Evolutionary conservation across 2,797 vertebrate species (phyloP).

Genomic region (Muscicapa striata): DNA sequence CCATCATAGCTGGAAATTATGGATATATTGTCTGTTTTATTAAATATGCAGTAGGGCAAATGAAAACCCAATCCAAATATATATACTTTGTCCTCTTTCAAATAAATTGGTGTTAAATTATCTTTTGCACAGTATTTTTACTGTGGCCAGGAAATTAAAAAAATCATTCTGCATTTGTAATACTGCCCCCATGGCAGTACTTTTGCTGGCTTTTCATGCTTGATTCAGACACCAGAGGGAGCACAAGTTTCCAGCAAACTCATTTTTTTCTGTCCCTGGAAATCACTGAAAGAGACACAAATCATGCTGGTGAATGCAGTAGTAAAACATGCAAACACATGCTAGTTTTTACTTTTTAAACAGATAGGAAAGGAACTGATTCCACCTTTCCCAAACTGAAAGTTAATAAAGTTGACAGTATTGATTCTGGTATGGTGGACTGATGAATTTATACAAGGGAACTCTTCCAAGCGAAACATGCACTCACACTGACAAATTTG

Average conservation of each 20-base stretch:
- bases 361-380: not conserved
- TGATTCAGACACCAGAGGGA: slow-evolving; percentile 45
- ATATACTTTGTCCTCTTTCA: not conserved
- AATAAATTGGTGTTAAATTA: slow-evolving; percentile 24
- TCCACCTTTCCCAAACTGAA: not conserved
- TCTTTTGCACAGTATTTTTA: not conserved
- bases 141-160: not conserved
- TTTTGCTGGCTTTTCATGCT: not conserved
- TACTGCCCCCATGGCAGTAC: not conserved
- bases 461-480: not conserved
- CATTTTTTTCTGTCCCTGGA: not conserved
- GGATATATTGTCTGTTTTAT: slow-evolving; percentile 35
- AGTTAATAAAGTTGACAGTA: not conserved
- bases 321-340: not conserved
- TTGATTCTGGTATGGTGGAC: not conserved
- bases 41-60: slow-evolving; percentile 35
- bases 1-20: slow-evolving; percentile 23
- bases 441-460: not conserved
- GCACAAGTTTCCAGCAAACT: slow-evolving; percentile 21
- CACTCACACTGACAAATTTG: not conserved
- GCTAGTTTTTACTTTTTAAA: not conserved
- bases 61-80: slow-evolving; percentile 28
- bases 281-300: not conserved
- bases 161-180: not conserved
- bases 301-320: not conserved